Evolutionary conservation across 1,140 invertebrate genomes (phyloP).

Genomic region (Acromyrmex heyeri): DNA sequence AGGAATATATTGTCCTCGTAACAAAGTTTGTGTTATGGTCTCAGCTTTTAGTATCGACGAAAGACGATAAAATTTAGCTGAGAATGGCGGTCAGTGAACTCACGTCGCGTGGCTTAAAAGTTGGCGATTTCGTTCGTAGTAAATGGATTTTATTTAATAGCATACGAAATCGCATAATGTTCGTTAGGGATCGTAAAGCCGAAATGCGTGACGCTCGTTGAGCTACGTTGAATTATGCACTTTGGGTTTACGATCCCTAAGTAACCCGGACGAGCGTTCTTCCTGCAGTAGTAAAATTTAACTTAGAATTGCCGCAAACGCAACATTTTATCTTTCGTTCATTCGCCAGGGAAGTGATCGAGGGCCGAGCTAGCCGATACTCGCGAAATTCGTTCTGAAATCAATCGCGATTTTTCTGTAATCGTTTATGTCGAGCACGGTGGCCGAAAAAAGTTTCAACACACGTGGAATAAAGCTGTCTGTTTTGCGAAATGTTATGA

Average conservation of each 20-base stretch:
- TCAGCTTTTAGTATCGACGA: conserved; percentile 16
- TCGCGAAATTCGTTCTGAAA: conserved; percentile 34
- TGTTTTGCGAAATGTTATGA: conserved; percentile 65
- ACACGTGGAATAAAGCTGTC: conserved; percentile 59
- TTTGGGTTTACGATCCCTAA: conserved; percentile 63
- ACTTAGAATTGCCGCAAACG: conserved; percentile 17
- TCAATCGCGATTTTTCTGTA: conserved; percentile 56
- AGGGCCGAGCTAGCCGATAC: not conserved
- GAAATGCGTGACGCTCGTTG: conserved; percentile 63
- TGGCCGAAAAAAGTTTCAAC: conserved; percentile 56
- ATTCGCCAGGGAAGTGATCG: not conserved
- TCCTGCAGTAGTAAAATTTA: conserved; percentile 50
- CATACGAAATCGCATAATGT: conserved; percentile 60
- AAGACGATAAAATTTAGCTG: conserved; percentile 44
- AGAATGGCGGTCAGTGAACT: not conserved
- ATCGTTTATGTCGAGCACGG: conserved; percentile 56
- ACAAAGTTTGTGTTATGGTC: conserved; percentile 34
- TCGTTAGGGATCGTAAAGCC: conserved; percentile 68
- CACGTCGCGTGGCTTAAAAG: conserved; percentile 17
- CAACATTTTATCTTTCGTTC: conserved; percentile 46
- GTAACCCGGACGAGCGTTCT: conserved; percentile 44
- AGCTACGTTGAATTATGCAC: conserved; percentile 61
- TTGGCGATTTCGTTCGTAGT: conserved; percentile 38
- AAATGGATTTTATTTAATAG: conserved; percentile 67
- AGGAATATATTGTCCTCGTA: not conserved